Evolutionary conservation across 64 coral and sea anemone genomes (phyloP).

Genomic region (Montipora sp.): DNA sequence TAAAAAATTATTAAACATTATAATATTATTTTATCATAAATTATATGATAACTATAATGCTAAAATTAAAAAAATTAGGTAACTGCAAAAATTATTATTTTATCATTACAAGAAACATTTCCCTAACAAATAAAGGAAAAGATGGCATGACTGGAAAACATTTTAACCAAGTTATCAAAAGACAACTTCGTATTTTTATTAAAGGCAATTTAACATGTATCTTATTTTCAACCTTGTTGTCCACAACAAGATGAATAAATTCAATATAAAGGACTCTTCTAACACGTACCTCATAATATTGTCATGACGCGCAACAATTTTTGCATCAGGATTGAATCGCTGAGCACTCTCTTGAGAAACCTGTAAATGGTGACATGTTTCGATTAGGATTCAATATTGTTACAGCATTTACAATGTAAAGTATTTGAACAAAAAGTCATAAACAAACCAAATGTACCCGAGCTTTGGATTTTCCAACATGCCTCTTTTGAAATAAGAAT

Average conservation of each 20-base stretch:
- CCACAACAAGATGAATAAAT: not conserved
- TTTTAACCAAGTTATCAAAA: too few relatives aligned
- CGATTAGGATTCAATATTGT: not conserved
- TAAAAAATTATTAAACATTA: too few relatives aligned
- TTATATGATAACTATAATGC: too few relatives aligned
- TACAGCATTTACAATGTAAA: too few relatives aligned
- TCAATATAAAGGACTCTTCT: not conserved
- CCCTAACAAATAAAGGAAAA: too few relatives aligned
- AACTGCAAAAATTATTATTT: too few relatives aligned
- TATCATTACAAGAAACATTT: too few relatives aligned
- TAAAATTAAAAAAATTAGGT: too few relatives aligned
- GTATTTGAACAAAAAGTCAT: not conserved
- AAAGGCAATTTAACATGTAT: too few relatives aligned
- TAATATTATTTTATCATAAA: too few relatives aligned
- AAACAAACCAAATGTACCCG: conserved; percentile 50
- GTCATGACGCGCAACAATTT: conserved; percentile 89
- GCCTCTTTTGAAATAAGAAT: conserved; percentile 97
- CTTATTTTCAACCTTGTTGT: not conserved
- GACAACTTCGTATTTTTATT: too few relatives aligned
- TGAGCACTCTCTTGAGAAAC: conserved; percentile 94
- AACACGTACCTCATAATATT: conserved; percentile 82
- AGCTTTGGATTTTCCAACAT: conserved; percentile 97
- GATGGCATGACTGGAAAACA: too few relatives aligned
- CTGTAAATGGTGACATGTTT: conserved; percentile 25
- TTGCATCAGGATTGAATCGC: conserved; percentile 88